phyloP scores from a whole-genome alignment of 2,888 invertebrate genomes.

The Itoplectis maculator region DNA sequence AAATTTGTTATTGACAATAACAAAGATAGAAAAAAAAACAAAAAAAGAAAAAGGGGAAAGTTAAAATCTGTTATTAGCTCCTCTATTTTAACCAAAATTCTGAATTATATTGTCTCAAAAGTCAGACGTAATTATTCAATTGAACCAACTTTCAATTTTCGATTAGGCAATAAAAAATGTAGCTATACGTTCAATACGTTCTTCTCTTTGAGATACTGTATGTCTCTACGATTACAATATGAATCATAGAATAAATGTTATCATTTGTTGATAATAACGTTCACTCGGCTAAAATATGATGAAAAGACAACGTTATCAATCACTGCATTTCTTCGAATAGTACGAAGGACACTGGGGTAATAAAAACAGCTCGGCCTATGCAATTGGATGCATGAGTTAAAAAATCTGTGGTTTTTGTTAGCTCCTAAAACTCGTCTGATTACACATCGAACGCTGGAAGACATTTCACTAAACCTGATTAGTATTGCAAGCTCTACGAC shows the following conservation, averaged over 20 bases:
- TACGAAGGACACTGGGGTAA: background rate
- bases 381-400: background rate
- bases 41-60: no score
- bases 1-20: background rate
- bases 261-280: constrained; percentile 1
- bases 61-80: background rate
- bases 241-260: constrained; percentile 23
- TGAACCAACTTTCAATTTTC: background rate
- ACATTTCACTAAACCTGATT: background rate
- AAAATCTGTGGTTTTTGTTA: background rate
- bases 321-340: background rate
- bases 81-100: background rate
- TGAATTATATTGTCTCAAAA: background rate
- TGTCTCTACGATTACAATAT: constrained; percentile 23
- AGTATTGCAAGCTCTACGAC: background rate
- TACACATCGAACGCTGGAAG: background rate
- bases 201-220: background rate
- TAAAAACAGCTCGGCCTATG: background rate
- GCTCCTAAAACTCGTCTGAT: background rate
- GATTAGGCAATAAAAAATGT: background rate
- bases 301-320: background rate
- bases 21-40: no score
- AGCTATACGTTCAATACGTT: background rate
- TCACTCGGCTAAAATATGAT: constrained; percentile 13
- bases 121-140: background rate